These are phyloP conservation scores for Baronia brevicornis DNA, from an alignment of 2,888 invertebrate genomes.

Conservation along the genomic window DNA sequence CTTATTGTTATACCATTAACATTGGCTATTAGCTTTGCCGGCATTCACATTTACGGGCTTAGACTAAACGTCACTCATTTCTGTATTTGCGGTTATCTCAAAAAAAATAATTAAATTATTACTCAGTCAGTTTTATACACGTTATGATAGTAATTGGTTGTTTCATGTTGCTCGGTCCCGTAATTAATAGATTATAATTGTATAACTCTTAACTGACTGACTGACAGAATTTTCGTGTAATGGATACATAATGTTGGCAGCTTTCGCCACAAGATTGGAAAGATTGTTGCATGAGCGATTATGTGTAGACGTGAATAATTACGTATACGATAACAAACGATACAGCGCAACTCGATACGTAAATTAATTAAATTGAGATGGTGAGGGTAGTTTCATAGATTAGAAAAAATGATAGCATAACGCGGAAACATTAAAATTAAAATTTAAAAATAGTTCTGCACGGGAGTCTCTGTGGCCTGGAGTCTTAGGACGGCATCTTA, in stretches of 20 bases:
- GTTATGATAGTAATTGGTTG: no score
- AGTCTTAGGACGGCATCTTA: no score
- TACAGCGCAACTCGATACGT: constrained; percentile 9
- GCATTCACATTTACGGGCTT: no score
- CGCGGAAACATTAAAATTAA: constrained; percentile 6
- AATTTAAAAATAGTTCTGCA: no score
- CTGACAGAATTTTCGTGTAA: constrained; percentile 8
- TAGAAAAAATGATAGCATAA: constrained; percentile 1
- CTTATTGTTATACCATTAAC: constrained; percentile 40
- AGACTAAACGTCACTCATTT: no score
- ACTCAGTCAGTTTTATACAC: no score
- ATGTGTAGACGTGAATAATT: constrained; percentile 15
- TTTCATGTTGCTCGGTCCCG: no score
- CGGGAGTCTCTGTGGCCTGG: no score
- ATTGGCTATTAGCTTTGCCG: constrained; percentile 20
- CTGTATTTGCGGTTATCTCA: no score
- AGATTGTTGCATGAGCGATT: constrained; percentile 15
- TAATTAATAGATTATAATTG: no score
- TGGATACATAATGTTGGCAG: constrained; percentile 9
- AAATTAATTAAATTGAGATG: constrained; percentile 5
- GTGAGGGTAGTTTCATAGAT: constrained; percentile 4
- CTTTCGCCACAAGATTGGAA: constrained; percentile 13
- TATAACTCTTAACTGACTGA: no score
- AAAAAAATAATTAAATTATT: no score
- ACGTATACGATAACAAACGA: constrained; percentile 6